Evolutionary conservation across 2,888 invertebrate genomes (phyloP), one percentile per base, ranked within the genome.

Genomic region (Bombylius discolor): DNA sequence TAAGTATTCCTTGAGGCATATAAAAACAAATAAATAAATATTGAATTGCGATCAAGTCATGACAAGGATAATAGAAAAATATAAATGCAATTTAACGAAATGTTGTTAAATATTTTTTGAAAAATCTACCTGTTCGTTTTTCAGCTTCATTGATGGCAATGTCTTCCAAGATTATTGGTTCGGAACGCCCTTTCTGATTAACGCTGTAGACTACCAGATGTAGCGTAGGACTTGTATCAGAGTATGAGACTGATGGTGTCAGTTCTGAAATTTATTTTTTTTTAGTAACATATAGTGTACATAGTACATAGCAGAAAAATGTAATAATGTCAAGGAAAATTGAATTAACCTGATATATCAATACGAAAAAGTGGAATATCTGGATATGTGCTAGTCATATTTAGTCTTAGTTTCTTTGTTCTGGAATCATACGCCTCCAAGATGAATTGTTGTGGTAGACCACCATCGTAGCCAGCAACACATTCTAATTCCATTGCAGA

Each of bases 71-170:
- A 23, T 23, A 23, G 23, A 23, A 23, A 23, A 23, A 23, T 23
- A 23, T 23, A 23, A 23, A 23, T 23, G 23, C 23, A 23, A 23
- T 23, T 23, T 23, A 23, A 23, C 2, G 23, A 23, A 23, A 23
- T 23, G 23, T 23, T 23, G 23, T 23, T 23, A 23, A 23, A 23
- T 23, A 23, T 23, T 23, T 23, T 3, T 23, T n/a, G n/a, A 3
- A 23, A 23, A 23, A 23, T 23, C 23, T 76, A 90, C 90, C 89
- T 74, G 89, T 84, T 68, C 88, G 81, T 70, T 85, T 87, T 64
- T 89, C 90, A 51, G 90, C 88, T 72, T 91, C 90, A 72, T 88
- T 87, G 67, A 91, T 84, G 64, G 89, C 85, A 65, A 91, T 89
- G 68, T 90, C 89, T 71, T 92, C 90, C 59, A 92, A 77, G 9